phyloP scores from a whole-genome alignment of 2,888 invertebrate genomes.

The Gisinianus flammeolus region DNA sequence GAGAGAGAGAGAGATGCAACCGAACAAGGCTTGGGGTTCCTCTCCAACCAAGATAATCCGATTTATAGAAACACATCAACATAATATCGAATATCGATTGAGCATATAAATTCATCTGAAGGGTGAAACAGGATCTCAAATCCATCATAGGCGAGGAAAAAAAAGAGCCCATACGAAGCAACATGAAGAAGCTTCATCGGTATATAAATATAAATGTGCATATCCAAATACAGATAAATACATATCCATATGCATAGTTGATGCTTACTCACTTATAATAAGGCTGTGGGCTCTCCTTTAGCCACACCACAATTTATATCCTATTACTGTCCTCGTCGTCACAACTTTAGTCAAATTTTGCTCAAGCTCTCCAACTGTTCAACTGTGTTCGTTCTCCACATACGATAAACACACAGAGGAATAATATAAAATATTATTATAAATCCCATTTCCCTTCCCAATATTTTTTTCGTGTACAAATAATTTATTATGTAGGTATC shows the following conservation, averaged over 20 bases:
- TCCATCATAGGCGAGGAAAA: constrained; percentile 16
- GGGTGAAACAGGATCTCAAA: constrained; percentile 35
- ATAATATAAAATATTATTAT: too few species aligned
- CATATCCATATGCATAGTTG: too few species aligned
- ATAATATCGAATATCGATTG: constrained; percentile 45
- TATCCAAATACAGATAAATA: too few species aligned
- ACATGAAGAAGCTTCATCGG: constrained; percentile 3
- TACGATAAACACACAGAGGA: too few species aligned
- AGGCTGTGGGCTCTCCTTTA: neutral
- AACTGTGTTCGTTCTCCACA: too few species aligned
- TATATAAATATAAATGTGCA: too few species aligned
- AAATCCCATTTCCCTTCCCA: too few species aligned
- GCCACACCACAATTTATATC: constrained; percentile 18
- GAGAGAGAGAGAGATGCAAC: constrained; percentile 4
- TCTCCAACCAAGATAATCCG: constrained; percentile 41
- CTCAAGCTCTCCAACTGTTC: neutral
- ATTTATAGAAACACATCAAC: constrained; percentile 46
- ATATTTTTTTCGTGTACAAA: too few species aligned
- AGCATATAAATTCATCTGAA: constrained; percentile 27
- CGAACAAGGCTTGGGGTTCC: constrained; percentile 30
- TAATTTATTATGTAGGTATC: too few species aligned
- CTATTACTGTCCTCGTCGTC: constrained; percentile 11
- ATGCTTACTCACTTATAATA: constrained; percentile 10
- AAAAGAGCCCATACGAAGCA: constrained; percentile 1
- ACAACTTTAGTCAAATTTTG: neutral